Conservation (phyloP, 2,113 vertebrate species). For the Malurus elegans region DNA sequence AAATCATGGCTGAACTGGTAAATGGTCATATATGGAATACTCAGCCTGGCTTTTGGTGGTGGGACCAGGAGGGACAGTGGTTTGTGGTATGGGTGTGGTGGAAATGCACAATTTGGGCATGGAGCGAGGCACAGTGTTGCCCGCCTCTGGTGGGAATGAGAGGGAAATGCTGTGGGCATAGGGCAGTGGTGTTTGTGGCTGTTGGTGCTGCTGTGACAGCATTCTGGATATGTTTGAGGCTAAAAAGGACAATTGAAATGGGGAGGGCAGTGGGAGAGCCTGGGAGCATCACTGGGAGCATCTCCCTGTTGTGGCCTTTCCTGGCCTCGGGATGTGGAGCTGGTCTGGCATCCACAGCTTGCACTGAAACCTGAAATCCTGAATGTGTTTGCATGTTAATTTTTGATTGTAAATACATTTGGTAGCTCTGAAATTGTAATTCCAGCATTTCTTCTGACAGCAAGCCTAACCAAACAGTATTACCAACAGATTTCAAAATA, state of each 20-base stretch:
- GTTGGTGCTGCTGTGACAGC: neutral
- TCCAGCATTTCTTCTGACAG: neutral
- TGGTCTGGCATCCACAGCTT: neutral
- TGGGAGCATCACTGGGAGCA: neutral
- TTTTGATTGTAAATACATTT: neutral
- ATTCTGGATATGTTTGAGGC: neutral
- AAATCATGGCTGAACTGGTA: neutral
- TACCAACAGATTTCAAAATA: neutral
- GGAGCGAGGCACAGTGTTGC: neutral
- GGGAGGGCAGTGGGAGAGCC: neutral
- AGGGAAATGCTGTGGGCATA: neutral
- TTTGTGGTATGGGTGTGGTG: neutral
- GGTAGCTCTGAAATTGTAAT: neutral
- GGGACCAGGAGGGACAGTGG: neutral
- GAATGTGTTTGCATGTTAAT: neutral
- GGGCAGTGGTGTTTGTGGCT: neutral
- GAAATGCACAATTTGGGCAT: fast-evolving
- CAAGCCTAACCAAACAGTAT: neutral
- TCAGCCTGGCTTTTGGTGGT: neutral
- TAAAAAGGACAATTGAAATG: neutral
- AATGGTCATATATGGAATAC: neutral
- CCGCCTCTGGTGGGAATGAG: neutral
- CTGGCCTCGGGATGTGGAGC: neutral
- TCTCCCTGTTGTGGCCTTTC: neutral
- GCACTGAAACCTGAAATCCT: neutral